Evolutionary conservation across 2,113 vertebrate genomes (phyloP).

Genomic region (Tretioscincus oriximinensis): DNA sequence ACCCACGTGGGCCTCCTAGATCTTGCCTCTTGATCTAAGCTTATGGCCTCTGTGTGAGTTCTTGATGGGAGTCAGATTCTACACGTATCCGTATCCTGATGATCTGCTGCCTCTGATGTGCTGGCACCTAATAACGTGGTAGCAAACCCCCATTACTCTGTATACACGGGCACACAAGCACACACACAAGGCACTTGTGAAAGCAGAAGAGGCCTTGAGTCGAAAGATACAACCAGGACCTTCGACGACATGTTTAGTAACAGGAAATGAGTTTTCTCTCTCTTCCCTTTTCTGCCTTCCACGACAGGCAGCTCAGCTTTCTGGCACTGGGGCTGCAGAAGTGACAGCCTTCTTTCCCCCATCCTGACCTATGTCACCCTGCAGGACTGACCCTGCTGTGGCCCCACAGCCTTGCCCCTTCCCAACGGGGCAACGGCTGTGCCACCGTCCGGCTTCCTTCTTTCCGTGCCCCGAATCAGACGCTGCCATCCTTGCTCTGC

Average conservation of each 20-base stretch:
- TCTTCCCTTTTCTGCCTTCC: conserved; percentile 14
- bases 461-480: neutral
- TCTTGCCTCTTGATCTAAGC: too few species aligned
- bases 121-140: too few species aligned
- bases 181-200: neutral
- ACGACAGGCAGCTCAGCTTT: neutral
- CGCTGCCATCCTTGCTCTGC: too few species aligned
- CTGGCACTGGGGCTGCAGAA: neutral
- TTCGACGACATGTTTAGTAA: neutral
- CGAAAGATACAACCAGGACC: neutral
- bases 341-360: neutral
- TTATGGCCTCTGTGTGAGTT: too few species aligned
- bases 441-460: too few species aligned
- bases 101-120: too few species aligned
- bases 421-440: too few species aligned
- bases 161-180: too few species aligned
- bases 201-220: neutral
- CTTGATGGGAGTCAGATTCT: too few species aligned
- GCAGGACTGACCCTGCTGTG: neutral
- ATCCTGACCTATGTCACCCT: neutral
- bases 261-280: conserved; percentile 26
- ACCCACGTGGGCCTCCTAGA: too few species aligned
- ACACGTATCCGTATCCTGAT: too few species aligned
- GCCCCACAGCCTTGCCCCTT: neutral
- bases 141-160: too few species aligned